Base-by-base conservation (phyloP, 2,113 vertebrate species). In the Dolichallabes microphthalmus region DNA sequence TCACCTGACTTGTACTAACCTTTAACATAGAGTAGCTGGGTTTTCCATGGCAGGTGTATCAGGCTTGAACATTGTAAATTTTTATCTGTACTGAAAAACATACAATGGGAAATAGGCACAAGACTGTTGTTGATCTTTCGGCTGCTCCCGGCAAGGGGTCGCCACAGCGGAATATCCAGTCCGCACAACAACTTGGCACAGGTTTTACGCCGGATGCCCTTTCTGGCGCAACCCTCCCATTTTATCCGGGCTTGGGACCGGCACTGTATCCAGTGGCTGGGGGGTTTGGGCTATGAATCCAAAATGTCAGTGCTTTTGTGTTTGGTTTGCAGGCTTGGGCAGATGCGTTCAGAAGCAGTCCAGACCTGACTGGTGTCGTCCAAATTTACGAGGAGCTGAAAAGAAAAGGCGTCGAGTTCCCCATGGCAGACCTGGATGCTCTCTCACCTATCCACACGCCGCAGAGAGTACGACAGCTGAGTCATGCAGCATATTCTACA, bases 321-420 rank as follows among this genome's bases (percentile, higher is more conserved):
- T 39, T 12, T 9, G 5, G n/a, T 52, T 60, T 80, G 58, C 80
- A 99, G 98, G 96, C 98, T 11, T 99, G 98, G 98, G 98, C 98
- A 0, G 98, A 99, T 80, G 98, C 98, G 60, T 99, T 99, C 90
- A 96, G 98, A 84, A 99, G 98, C 85, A 97, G 97, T 84, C 98
- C 98, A 2, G 98, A 99, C 92, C 96, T 99, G 87, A 99, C 97
- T 0, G 98, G 98, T 2, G 98, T 99, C 0, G 98, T 99, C 68
- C 98, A 99, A 79, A 97, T 97, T 90, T 99, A 99, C n/a, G 98
- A 99, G 92, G 98, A 99, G 14, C 95, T 99, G 88, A 99, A 99
- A 94, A 97, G 98, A 91, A 98, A 98, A 92, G 98, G 98, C 58
- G 88, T 98, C 0, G 98, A 99, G 92, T 99, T 99, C 87, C 98